Evolutionary conservation across 1,140 invertebrate species (phyloP).

Genomic region (Nomia melanderi): DNA sequence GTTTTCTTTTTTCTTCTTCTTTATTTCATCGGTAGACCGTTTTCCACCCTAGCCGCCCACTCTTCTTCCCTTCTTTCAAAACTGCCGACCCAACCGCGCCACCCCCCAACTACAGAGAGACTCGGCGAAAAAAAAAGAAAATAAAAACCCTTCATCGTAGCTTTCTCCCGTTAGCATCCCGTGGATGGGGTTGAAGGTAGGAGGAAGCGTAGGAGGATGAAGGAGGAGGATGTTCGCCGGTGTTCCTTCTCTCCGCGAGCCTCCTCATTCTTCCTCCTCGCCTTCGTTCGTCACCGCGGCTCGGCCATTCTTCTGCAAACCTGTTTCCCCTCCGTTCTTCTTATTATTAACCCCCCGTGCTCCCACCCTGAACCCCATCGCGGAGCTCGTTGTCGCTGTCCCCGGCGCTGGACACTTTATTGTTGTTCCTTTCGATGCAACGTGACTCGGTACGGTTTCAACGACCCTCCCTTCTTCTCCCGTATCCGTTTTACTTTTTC

Average conservation of each 20-base stretch:
- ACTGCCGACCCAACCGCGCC: slow-evolving; percentile 1
- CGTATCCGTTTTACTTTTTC: neutral
- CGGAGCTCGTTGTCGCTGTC: slow-evolving; percentile 64
- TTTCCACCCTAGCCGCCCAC: slow-evolving; percentile 9
- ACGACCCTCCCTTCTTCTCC: neutral
- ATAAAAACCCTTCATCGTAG: slow-evolving; percentile 34
- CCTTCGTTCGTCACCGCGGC: slow-evolving; percentile 31
- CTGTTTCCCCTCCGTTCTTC: slow-evolving; percentile 75
- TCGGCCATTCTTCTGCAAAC: slow-evolving; percentile 73
- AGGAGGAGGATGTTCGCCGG: neutral
- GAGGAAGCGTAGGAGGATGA: too few species aligned
- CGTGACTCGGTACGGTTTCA: slow-evolving; percentile 29
- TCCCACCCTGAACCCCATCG: slow-evolving; percentile 33
- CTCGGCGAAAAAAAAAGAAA: slow-evolving; percentile 43
- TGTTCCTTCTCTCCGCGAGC: slow-evolving; percentile 24
- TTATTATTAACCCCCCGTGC: slow-evolving; percentile 68
- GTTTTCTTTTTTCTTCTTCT: slow-evolving; percentile 30
- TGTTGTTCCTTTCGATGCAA: slow-evolving; percentile 59
- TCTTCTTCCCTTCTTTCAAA: slow-evolving; percentile 20
- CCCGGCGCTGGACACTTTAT: slow-evolving; percentile 71
- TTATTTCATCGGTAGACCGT: slow-evolving; percentile 48
- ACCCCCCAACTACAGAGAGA: neutral
- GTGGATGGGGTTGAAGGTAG: slow-evolving; percentile 9
- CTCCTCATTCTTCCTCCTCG: slow-evolving; percentile 46
- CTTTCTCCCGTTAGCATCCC: slow-evolving; percentile 7